phyloP scores from a whole-genome alignment of 2,797 vertebrate genomes.

The Clarias fuscus region DNA sequence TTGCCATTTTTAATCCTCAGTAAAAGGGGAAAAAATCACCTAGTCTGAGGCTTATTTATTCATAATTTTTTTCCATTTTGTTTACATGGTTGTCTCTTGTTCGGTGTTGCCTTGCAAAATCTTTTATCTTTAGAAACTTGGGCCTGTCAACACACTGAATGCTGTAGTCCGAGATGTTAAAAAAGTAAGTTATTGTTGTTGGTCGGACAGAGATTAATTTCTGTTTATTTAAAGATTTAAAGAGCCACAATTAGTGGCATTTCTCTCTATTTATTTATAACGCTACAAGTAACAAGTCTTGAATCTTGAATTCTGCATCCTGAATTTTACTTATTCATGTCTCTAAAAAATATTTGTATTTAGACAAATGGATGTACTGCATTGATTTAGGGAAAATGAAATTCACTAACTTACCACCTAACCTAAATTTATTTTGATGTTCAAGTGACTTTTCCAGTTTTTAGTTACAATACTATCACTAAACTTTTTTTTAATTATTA shows the following conservation, averaged over 20 bases:
- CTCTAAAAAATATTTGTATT: neutral
- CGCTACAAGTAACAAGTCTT: neutral
- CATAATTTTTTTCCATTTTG: neutral
- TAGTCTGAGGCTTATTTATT: conserved; percentile 30
- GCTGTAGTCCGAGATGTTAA: conserved; percentile 94
- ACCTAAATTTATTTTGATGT: neutral
- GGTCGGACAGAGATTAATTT: neutral
- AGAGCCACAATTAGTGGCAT: neutral
- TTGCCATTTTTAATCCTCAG: conserved; percentile 39
- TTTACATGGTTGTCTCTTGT: neutral
- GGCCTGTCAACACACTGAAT: conserved; percentile 89
- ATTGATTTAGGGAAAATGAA: neutral
- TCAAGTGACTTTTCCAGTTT: neutral
- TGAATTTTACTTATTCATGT: neutral
- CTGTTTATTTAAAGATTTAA: neutral
- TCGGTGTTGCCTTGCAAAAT: neutral
- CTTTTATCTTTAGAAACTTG: conserved; percentile 78
- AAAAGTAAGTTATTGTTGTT: conserved; percentile 70
- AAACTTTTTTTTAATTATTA: neutral
- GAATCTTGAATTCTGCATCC: neutral
- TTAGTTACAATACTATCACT: neutral
- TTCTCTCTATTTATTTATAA: neutral
- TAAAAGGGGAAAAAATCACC: conserved; percentile 15
- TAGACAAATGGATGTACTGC: neutral
- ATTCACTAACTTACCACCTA: neutral